Conservation (phyloP, 1,140 invertebrate genomes). For the Campoletis sonorensis region DNA sequence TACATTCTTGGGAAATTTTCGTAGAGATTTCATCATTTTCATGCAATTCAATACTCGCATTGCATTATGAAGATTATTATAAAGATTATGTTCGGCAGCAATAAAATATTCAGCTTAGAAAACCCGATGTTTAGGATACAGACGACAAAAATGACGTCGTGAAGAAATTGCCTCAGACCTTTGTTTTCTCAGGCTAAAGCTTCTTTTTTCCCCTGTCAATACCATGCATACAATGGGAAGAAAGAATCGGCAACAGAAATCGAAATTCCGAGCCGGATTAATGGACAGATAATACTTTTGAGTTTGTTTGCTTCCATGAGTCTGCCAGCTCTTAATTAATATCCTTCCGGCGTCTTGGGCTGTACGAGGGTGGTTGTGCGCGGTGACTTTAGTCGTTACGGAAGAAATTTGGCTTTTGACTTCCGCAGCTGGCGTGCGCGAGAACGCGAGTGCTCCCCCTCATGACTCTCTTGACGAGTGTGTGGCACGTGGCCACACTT, state of each 20-base stretch:
- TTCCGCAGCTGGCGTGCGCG: slow-evolving; percentile 41
- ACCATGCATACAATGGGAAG: no score
- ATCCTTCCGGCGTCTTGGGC: neutral
- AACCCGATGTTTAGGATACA: no score
- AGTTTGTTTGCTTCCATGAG: neutral
- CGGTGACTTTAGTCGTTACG: slow-evolving; percentile 42
- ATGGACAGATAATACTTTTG: neutral
- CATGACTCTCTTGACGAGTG: slow-evolving; percentile 29
- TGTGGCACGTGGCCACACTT: slow-evolving; percentile 44
- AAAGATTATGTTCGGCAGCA: no score
- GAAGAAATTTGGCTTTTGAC: slow-evolving; percentile 45
- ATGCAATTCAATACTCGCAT: no score
- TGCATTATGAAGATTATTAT: no score
- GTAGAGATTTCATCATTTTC: no score
- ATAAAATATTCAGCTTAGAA: no score
- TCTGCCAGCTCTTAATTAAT: slow-evolving; percentile 39
- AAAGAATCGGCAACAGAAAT: neutral
- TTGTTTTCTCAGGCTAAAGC: neutral
- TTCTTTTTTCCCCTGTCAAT: neutral
- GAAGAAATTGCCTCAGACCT: no score
- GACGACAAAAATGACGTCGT: no score
- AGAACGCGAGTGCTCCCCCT: slow-evolving; percentile 23
- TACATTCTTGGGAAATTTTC: no score
- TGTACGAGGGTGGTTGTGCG: slow-evolving; percentile 22
- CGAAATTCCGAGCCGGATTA: neutral